phyloP scores from a whole-genome alignment of 2,888 invertebrate genomes.

The Microctonus aethiopoides region DNA sequence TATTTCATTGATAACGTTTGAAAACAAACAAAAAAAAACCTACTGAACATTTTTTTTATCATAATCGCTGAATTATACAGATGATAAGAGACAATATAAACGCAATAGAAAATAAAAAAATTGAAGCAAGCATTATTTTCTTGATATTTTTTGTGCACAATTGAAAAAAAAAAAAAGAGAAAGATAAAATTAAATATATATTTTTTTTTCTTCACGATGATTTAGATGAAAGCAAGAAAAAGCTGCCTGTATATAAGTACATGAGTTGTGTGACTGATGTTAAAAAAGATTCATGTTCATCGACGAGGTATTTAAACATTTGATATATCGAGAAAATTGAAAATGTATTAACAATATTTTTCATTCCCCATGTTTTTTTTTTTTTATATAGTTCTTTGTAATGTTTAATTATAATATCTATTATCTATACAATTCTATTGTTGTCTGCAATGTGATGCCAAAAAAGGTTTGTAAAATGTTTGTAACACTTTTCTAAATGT shows the following conservation, averaged over 20 bases:
- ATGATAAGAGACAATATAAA: background rate
- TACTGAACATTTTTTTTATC: background rate
- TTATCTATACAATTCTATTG: slow-evolving; percentile 50
- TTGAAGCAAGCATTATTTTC: background rate
- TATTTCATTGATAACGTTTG: background rate
- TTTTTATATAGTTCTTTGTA: background rate
- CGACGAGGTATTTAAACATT: background rate
- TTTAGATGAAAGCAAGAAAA: background rate
- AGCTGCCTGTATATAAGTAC: slow-evolving; percentile 8
- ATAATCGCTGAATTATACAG: background rate
- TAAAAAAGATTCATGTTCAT: slow-evolving; percentile 6
- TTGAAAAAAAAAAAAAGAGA: background rate
- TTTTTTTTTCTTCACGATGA: background rate
- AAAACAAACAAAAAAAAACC: background rate
- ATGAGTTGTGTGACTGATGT: background rate
- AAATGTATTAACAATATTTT: slow-evolving; percentile 19
- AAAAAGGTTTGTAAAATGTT: slow-evolving; percentile 42
- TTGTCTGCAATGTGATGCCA: slow-evolving; percentile 47
- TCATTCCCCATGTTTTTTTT: slow-evolving; percentile 6
- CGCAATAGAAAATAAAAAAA: background rate
- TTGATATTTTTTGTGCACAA: background rate
- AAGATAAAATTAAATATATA: background rate
- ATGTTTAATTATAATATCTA: slow-evolving; percentile 47
- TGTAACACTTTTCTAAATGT: slow-evolving; percentile 20
- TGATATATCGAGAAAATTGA: slow-evolving; percentile 3